phyloP scores from a whole-genome alignment of 2,888 invertebrate species.

The Chymomyza fuscimana region DNA sequence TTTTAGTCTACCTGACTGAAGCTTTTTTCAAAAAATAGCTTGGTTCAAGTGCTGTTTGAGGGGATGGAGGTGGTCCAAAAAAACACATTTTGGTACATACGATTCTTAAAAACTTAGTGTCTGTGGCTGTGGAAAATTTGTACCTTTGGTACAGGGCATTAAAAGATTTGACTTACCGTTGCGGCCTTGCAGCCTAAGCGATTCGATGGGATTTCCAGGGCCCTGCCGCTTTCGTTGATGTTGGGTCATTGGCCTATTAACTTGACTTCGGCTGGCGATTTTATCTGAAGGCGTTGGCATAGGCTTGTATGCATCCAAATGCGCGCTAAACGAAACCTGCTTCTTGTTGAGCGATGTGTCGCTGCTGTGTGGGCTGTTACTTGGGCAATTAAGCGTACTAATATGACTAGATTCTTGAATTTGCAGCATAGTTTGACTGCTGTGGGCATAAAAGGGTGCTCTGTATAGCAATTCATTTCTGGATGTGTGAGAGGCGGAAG shows the following conservation, averaged over 20 bases:
- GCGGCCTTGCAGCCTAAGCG: slow-evolving; percentile 44
- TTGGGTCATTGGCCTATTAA: slow-evolving; percentile 54
- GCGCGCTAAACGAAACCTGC: slow-evolving; percentile 58
- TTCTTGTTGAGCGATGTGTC: slow-evolving; percentile 50
- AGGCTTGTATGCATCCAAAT: slow-evolving; percentile 35
- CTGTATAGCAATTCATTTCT: slow-evolving; percentile 13
- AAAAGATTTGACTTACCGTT: slow-evolving; percentile 35
- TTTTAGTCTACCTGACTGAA: no score
- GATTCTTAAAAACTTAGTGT: no score
- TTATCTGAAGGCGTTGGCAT: not conserved
- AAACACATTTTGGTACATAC: no score
- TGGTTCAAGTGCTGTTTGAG: no score
- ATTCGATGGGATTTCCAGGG: slow-evolving; percentile 37
- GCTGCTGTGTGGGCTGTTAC: slow-evolving; percentile 37
- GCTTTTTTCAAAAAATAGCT: no score
- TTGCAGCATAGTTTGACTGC: not conserved
- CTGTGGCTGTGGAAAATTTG: no score
- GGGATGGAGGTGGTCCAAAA: no score
- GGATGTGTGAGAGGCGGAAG: slow-evolving; percentile 11
- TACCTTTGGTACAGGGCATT: no score
- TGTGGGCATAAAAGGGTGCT: not conserved
- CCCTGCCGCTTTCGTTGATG: not conserved
- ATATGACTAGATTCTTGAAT: slow-evolving; percentile 2
- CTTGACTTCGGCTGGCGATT: not conserved
- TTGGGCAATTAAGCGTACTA: slow-evolving; percentile 34